Evolutionary conservation across 2,797 vertebrate species (phyloP).

Genomic region (Arctocebus calabarensis): DNA sequence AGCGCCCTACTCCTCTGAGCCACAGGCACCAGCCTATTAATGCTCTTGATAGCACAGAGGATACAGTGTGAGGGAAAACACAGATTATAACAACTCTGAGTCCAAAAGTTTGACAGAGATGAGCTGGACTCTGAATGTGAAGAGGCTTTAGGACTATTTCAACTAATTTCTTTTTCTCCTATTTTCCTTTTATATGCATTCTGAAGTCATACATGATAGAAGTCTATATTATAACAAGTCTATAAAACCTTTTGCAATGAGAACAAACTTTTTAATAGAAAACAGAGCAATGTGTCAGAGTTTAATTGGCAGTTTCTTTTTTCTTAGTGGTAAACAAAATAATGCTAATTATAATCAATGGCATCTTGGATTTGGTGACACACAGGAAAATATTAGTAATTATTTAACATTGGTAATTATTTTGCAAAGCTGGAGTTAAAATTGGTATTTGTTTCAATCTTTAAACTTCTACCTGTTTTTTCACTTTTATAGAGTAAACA

Average conservation of each 20-base stretch:
- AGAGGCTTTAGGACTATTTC: neutral
- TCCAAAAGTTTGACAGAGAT: neutral
- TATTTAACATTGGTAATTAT: constrained; percentile 1
- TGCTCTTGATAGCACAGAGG: neutral
- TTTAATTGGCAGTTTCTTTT: neutral
- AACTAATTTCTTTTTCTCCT: neutral
- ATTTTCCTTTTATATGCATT: neutral
- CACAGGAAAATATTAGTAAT: neutral
- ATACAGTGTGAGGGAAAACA: neutral
- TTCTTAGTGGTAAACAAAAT: neutral
- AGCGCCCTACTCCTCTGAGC: too few species aligned
- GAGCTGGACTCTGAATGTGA: neutral
- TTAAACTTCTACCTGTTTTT: neutral
- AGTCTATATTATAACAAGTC: neutral
- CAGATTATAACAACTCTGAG: neutral
- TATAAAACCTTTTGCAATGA: neutral
- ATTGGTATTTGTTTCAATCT: neutral
- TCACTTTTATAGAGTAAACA: constrained; percentile 11
- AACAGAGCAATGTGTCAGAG: neutral
- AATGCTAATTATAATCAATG: neutral
- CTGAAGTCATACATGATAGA: neutral
- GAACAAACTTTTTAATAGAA: neutral
- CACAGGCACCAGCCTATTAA: neutral
- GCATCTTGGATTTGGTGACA: constrained; percentile 21
- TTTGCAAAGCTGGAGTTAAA: constrained; percentile 1